Evolutionary conservation across 2,113 vertebrate genomes (phyloP).

Genomic region (Equus przewalskii): DNA sequence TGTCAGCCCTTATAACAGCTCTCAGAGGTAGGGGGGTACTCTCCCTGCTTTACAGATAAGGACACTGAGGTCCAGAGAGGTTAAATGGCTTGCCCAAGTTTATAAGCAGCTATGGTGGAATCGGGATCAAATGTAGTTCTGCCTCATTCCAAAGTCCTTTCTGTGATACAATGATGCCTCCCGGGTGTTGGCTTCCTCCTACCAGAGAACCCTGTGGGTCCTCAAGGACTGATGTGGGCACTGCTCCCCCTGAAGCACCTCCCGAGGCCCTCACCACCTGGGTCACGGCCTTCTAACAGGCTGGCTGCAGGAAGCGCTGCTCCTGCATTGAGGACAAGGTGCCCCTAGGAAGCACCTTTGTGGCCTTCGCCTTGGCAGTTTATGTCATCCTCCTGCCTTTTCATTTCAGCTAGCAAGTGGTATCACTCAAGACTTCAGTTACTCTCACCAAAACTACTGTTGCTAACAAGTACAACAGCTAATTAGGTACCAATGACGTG

Average conservation of each 20-base stretch:
- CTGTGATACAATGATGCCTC: background rate
- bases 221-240: rapidly evolving
- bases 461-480: background rate
- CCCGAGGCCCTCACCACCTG: background rate
- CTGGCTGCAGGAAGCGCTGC: background rate
- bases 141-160: background rate
- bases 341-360: background rate
- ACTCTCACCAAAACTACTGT: background rate
- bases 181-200: background rate
- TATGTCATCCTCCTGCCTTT: background rate
- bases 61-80: background rate
- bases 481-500: background rate
- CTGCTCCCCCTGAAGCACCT: background rate
- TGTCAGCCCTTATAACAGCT: background rate
- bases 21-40: background rate
- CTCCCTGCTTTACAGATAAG: background rate
- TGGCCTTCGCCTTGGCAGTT: background rate
- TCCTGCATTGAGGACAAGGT: background rate
- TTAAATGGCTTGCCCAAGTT: background rate
- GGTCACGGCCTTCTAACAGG: background rate
- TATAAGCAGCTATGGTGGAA: background rate
- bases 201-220: background rate
- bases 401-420: background rate
- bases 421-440: background rate
- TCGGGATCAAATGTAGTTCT: background rate